Base-by-base conservation (phyloP, 1,140 invertebrate species). In the Drosophila suzukii region DNA sequence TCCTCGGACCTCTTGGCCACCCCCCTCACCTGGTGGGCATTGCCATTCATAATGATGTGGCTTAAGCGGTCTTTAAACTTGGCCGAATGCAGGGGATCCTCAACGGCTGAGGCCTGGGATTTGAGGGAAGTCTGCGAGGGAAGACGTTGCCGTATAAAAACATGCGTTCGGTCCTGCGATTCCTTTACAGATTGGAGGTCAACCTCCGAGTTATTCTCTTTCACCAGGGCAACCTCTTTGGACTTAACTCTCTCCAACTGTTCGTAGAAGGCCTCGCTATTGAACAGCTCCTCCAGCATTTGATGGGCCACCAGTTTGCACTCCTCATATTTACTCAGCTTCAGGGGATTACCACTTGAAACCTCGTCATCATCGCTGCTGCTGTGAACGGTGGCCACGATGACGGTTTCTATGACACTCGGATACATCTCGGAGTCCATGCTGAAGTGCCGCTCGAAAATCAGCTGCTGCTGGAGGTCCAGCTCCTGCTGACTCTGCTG, bases 301-400 rank as follows among this genome's bases (percentile, higher is more conserved):
- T 81, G 47, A 20, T 70, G 53, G 2, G 90, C 90, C 10, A 59
- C 63, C 51, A 53, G 12, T 15, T 65, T 51, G 50, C 75, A 91
- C 7, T 78, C 90, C n/a, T 85, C 66, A 6, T 73, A 74, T 13
- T 39, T 59, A 7, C 38, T 51, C 6, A 53, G 15, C 17, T 55
- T 20, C 12, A 66, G 1, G 0, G 83, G 60, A 12, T 20, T 11
- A 6, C 57, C 39, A 41, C 57, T 74, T 6, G 54, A 46, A 24
- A 17, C 10, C 10, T 81, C 56, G 13, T 91, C 81, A 15, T 78
- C 61, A 7, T 89, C 75, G 47, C 90, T 91, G 63, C 83, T 91
- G 50, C 74, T 92, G 34, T 92, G 91, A 5, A 92, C 84, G 10
- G 91, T 92, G 30, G 91, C 91, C 61, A 91, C 81, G 30, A 91